Conservation (phyloP, 2,888 invertebrate species). For the Bruchidius siliquastri region DNA sequence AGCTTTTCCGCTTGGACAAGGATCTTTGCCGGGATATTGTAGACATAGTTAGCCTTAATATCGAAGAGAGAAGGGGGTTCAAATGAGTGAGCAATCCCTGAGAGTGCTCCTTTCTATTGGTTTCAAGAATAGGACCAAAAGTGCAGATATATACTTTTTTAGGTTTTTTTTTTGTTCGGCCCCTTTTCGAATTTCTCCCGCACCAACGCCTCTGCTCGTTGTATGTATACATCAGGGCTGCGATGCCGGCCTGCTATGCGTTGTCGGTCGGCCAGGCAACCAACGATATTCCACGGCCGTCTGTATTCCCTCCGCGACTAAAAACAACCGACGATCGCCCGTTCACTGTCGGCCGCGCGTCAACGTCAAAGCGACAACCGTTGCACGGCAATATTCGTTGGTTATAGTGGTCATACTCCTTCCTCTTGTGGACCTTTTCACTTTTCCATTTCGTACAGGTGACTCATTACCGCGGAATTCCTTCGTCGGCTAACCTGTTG, state of each 20-base stretch:
- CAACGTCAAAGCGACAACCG: neutral
- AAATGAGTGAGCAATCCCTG: no score
- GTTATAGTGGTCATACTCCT: neutral
- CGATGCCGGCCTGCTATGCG: neutral
- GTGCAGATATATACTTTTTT: no score
- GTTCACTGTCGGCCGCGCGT: neutral
- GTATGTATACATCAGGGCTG: neutral
- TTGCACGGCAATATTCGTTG: neutral
- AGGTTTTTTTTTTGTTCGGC: neutral
- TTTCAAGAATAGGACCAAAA: no score
- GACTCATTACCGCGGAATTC: constrained; percentile 28
- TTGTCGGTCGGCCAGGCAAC: neutral
- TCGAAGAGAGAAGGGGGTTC: no score
- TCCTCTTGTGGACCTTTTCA: neutral
- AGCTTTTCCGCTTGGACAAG: no score
- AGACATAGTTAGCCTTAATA: no score
- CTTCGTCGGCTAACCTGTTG: constrained; percentile 17
- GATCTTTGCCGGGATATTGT: no score
- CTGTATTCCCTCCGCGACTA: neutral
- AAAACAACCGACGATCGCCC: neutral
- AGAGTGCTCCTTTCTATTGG: no score
- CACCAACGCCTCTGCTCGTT: neutral
- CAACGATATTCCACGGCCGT: neutral
- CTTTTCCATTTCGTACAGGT: constrained; percentile 6
- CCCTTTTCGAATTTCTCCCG: neutral